Percentiles rank a stretch among this genome's conserved stretches.
These are phyloP conservation scores for Pyrrhosoma nymphula DNA, from an alignment of 2,888 invertebrate species.

Conservation along the genomic window DNA sequence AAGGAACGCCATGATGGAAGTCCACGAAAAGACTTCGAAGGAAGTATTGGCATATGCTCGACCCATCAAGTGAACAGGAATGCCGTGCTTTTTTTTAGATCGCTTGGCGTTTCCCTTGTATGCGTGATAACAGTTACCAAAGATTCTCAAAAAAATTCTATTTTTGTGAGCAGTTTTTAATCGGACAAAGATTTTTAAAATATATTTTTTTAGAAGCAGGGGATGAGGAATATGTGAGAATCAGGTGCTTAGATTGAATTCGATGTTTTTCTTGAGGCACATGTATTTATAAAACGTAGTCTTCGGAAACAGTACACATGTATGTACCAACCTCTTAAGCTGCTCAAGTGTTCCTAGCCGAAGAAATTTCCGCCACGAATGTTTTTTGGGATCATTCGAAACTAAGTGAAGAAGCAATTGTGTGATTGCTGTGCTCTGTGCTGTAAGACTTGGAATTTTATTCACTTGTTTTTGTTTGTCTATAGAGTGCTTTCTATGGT, in stretches of 20 bases:
- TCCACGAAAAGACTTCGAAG: constrained; percentile 70
- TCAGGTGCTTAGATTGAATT: too few relatives aligned
- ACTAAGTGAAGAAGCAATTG: background rate
- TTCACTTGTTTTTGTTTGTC: too few relatives aligned
- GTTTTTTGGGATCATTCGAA: background rate
- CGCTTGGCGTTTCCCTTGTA: background rate
- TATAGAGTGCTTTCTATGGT: too few relatives aligned
- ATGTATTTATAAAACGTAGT: too few relatives aligned
- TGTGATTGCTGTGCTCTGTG: too few relatives aligned
- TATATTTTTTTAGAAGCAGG: background rate
- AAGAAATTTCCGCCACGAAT: background rate
- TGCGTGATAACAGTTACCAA: background rate
- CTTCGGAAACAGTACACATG: too few relatives aligned
- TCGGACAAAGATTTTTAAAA: background rate
- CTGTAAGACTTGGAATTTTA: too few relatives aligned
- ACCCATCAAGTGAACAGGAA: background rate
- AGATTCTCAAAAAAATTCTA: background rate
- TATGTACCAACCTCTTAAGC: too few relatives aligned
- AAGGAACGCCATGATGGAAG: constrained; percentile 74
- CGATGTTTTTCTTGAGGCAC: too few relatives aligned
- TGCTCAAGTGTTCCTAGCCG: background rate
- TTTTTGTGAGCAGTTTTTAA: background rate
- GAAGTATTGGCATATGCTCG: constrained; percentile 47
- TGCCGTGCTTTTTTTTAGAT: background rate
- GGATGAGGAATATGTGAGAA: too few relatives aligned